Conservation (phyloP, 2,888 invertebrate species). For the Eristalinus sepulchralis region DNA sequence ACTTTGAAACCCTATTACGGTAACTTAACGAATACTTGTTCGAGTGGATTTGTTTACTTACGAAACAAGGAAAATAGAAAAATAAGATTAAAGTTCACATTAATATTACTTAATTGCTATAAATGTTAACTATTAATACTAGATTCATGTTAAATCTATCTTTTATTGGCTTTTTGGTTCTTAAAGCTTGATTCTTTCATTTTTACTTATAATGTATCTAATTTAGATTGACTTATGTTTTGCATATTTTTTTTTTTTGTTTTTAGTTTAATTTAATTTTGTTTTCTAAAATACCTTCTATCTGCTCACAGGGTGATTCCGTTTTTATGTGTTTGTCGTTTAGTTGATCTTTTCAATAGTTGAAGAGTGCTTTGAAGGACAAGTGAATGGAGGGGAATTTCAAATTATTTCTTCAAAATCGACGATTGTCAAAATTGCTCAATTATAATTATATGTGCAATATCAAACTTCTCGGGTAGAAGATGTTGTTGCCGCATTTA, state of each 20-base stretch:
- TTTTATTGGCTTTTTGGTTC: constrained; percentile 66
- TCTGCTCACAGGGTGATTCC: constrained; percentile 2
- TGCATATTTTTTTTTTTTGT: not conserved
- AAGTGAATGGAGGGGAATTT: no score
- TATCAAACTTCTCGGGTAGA: no score
- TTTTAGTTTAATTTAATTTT: not conserved
- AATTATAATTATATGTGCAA: no score
- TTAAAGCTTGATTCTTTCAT: constrained; percentile 58
- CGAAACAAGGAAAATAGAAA: constrained; percentile 50
- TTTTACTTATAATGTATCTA: constrained; percentile 29
- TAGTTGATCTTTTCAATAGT: not conserved
- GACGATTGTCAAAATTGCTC: no score
- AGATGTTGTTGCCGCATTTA: no score
- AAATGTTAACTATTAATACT: constrained; percentile 70
- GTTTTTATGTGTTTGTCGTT: not conserved
- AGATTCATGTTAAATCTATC: constrained; percentile 63
- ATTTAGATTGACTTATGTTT: constrained; percentile 36
- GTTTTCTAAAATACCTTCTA: constrained; percentile 3
- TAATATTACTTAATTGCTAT: constrained; percentile 65
- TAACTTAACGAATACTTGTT: constrained; percentile 46
- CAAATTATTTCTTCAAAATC: no score
- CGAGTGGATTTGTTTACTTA: constrained; percentile 7
- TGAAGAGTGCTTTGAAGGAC: no score
- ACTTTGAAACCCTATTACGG: constrained; percentile 61
- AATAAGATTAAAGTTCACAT: constrained; percentile 32